A percentile compares a stretch with the other conserved stretches of the same genome.
phyloP scores from a whole-genome alignment of 1,140 invertebrate species.

The Branchinecta lindahli region DNA sequence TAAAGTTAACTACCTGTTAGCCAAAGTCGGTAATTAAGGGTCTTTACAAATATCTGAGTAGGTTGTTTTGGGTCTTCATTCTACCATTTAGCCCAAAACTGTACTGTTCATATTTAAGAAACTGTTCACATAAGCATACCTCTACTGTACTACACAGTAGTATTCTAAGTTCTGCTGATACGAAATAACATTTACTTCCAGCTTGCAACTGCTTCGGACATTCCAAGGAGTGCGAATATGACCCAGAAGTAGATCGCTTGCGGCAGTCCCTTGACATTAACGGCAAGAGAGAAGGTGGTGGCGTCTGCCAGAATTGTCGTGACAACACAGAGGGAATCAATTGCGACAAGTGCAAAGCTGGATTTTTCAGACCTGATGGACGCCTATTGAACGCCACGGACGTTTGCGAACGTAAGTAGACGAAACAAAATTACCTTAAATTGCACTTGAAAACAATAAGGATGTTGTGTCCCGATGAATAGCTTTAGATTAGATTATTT shows the following conservation, averaged over 20 bases:
- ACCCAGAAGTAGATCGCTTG: conserved; percentile 60
- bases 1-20: no score
- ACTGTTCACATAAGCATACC: no score
- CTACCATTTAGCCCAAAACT: no score
- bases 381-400: conserved; percentile 70
- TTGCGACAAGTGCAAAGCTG: conserved; percentile 78
- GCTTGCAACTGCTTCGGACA: conserved; percentile 96
- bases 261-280: conserved; percentile 74
- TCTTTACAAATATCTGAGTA: no score
- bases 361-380: conserved; percentile 64
- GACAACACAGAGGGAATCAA: conserved; percentile 94
- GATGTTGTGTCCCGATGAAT: no score
- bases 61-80: no score
- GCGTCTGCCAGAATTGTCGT: conserved; percentile 74
- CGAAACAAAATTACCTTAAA: neutral
- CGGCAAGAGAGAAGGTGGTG: conserved; percentile 79
- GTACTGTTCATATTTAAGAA: no score
- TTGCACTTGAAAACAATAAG: conserved; percentile 17
- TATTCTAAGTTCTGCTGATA: no score
- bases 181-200: conserved; percentile 29
- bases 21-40: no score
- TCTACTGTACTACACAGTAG: no score
- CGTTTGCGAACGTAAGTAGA: conserved; percentile 68
- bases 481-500: no score
- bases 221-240: conserved; percentile 72